phyloP scores from a whole-genome alignment of 2,797 vertebrate species.

The Masticophis lateralis region DNA sequence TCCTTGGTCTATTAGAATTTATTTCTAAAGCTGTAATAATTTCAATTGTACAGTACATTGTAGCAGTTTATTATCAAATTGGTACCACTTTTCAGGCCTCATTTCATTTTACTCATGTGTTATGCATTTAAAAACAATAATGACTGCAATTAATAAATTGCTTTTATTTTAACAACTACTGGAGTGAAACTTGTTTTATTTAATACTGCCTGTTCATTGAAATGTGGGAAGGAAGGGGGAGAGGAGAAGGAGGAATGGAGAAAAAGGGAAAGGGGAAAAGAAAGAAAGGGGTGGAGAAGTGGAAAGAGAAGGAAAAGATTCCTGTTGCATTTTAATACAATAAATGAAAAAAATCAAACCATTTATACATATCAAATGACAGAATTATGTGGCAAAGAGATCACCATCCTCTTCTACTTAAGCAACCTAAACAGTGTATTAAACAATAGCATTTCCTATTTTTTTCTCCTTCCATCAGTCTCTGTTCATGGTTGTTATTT shows the following conservation, averaged over 20 bases:
- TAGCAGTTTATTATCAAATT: slow-evolving; percentile 42
- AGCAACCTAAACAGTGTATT: background rate
- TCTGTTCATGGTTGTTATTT: background rate
- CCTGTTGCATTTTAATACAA: background rate
- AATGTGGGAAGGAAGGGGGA: background rate
- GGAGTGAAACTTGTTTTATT: slow-evolving; percentile 57
- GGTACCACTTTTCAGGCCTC: slow-evolving; percentile 32
- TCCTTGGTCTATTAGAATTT: slow-evolving; percentile 43
- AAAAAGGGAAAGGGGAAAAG: background rate
- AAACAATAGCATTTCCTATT: background rate
- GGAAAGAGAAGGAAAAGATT: background rate
- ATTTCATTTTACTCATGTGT: slow-evolving; percentile 44
- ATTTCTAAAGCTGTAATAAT: slow-evolving; percentile 45
- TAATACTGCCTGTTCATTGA: slow-evolving; percentile 47
- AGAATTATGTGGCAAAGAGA: background rate
- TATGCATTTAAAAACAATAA: slow-evolving; percentile 58
- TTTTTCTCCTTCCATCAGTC: background rate
- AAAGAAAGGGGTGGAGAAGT: background rate
- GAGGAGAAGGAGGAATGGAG: background rate
- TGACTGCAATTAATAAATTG: slow-evolving; percentile 44
- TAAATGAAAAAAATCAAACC: background rate
- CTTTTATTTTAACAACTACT: slow-evolving; percentile 55
- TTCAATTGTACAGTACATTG: slow-evolving; percentile 31
- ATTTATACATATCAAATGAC: background rate
- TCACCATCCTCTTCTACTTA: background rate